phyloP scores from a whole-genome alignment of 2,113 vertebrate species.

The Pangasianodon hypophthalmus region DNA sequence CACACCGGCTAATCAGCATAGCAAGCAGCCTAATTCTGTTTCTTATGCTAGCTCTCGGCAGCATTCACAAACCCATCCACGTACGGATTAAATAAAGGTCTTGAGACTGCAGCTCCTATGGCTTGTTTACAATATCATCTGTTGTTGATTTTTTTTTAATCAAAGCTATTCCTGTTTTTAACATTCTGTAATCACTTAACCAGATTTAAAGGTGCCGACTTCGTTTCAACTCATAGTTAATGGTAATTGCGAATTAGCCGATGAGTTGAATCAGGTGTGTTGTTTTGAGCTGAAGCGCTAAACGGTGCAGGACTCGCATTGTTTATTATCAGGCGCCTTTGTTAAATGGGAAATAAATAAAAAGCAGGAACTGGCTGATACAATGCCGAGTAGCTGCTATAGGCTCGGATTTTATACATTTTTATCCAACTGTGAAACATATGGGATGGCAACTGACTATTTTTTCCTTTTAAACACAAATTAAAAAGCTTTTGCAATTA shows the following conservation, averaged over 20 bases:
- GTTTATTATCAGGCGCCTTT: not conserved
- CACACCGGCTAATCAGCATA: too few relatives aligned
- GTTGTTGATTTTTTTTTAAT: not conserved
- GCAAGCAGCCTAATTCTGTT: too few relatives aligned
- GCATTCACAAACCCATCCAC: not conserved
- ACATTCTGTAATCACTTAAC: not conserved
- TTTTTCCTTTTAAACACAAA: not conserved
- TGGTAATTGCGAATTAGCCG: not conserved
- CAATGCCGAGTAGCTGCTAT: not conserved
- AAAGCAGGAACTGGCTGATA: not conserved
- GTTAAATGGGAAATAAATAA: not conserved
- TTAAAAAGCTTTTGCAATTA: not conserved
- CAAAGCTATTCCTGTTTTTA: not conserved
- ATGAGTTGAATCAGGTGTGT: not conserved
- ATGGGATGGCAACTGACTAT: not conserved
- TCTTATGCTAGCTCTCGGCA: too few relatives aligned
- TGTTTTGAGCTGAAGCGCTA: not conserved
- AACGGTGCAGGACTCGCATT: not conserved
- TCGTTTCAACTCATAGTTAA: not conserved
- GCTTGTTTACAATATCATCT: not conserved
- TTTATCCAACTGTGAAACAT: not conserved
- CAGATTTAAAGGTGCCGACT: not conserved
- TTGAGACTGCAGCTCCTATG: not conserved
- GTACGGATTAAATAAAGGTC: not conserved
- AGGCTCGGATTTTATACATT: not conserved